Conservation (phyloP, 37 sponge, comb jelly and placozoan genomes). For the Eunapius fragilis region DNA sequence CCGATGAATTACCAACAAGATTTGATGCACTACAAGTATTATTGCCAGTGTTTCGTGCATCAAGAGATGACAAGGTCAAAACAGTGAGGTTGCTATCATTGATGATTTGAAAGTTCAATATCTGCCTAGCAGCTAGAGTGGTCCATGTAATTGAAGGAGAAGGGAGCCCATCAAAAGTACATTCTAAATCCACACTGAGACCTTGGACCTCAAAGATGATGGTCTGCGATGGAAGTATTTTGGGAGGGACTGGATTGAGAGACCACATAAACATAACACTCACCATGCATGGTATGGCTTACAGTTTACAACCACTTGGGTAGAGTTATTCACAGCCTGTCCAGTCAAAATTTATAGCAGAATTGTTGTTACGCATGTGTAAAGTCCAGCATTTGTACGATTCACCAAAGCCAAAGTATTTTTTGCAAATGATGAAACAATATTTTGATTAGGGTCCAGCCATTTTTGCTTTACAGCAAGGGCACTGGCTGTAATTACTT, state of each 20-base stretch:
- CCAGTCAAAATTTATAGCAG: not conserved
- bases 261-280: too few relatives aligned
- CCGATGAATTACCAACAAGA: not conserved
- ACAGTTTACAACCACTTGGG: not conserved
- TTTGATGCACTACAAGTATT: not conserved
- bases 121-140: slow-evolving; percentile 8
- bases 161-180: slow-evolving; percentile 44
- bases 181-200: not conserved
- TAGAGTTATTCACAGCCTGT: not conserved
- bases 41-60: not conserved
- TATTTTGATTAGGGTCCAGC: not conserved
- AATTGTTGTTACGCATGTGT: not conserved
- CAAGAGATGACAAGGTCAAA: not conserved
- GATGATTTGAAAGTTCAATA: not conserved
- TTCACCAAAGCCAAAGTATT: not conserved
- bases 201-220: not conserved
- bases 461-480: not conserved
- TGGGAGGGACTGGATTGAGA: not conserved
- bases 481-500: not conserved
- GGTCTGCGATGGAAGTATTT: not conserved
- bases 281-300: not conserved
- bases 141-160: slow-evolving; percentile 29
- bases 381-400: not conserved
- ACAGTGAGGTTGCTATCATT: not conserved
- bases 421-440: not conserved